Base-by-base conservation (phyloP, 2,888 invertebrate genomes). In the Phasia obesa region DNA sequence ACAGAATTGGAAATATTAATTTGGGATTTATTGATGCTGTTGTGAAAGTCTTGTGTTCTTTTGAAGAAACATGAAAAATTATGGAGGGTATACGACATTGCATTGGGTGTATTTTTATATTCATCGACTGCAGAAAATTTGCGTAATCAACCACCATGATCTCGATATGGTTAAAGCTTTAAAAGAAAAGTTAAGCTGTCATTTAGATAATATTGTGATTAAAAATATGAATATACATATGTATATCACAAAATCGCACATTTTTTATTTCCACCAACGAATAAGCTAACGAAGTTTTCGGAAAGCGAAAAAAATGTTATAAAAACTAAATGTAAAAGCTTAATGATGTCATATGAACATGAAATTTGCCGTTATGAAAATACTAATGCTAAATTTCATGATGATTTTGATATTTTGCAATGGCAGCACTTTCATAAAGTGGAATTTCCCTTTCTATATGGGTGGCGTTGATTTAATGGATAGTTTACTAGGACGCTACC, bases 261-360 rank as follows among this genome's bases (percentile, higher is more conserved):
- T n/a, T n/a, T n/a, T n/a, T n/a, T n/a, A n/a, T 84, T 73, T 65
- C 79, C 82, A 27, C 82, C 84, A 11, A 59, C 84, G 35, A 81
- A 84, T 55, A 78, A 84, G 19, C 35, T 81, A 25, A 65, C 15
- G 27, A 71, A 81, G 51, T 67, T 71, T 57, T 25, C 53, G 7
- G 62, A 81, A 35, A 53, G 7, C 23, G 80, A 77, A 7, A 73
- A 74, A 71, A 51, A 65, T 42, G 2, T 7, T 4, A 64, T 78
- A n/a, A 76, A 59, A 70, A 11, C 19, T 2, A 51, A 84, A 74
- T 84, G 77, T 27, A 77, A 71, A 59, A 19, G 13, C n/a, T n/a
- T n/a, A n/a, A n/a, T n/a, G n/a, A n/a, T n/a, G n/a, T n/a, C n/a
- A n/a, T n/a, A n/a, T 15, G 21, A 42, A 23, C 38, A 60, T n/a